Percentiles rank a stretch among this genome's conserved stretches.
phyloP scores from a whole-genome alignment of 2,113 vertebrate genomes.

The Cinclus mexicanus region DNA sequence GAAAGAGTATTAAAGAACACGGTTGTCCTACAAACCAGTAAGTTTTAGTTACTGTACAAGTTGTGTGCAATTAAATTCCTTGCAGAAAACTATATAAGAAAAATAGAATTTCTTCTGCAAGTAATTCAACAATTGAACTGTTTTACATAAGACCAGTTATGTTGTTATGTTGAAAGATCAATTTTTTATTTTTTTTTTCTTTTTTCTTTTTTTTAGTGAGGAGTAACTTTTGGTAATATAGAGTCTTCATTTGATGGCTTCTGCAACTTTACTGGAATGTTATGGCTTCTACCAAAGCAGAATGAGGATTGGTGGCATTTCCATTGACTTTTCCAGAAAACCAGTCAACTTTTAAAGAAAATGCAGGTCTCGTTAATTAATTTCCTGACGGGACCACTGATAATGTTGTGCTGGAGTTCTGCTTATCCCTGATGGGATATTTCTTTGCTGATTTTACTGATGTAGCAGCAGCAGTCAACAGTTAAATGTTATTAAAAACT shows the following conservation, averaged over 20 bases:
- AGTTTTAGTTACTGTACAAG: neutral
- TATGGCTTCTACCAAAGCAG: neutral
- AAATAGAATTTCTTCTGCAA: neutral
- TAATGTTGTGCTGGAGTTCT: neutral
- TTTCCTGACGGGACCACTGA: neutral
- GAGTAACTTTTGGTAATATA: neutral
- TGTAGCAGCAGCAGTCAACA: neutral
- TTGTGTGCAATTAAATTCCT: neutral
- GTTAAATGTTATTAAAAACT: neutral
- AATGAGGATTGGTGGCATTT: neutral
- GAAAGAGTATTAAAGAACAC: neutral
- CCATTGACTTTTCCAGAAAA: neutral
- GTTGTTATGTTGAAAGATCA: neutral
- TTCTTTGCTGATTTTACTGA: neutral
- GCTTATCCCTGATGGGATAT: neutral
- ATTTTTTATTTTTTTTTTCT: neutral
- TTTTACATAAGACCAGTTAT: neutral
- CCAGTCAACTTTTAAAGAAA: neutral
- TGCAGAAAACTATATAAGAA: neutral
- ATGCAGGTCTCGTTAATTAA: neutral
- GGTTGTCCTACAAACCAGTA: neutral
- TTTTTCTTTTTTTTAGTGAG: neutral
- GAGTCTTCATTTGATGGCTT: neutral
- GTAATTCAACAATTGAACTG: neutral
- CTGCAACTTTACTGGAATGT: neutral